Evolutionary conservation across 1,140 invertebrate genomes (phyloP), one percentile per base, ranked within the genome.

Genomic region (Anastatus disparis): DNA sequence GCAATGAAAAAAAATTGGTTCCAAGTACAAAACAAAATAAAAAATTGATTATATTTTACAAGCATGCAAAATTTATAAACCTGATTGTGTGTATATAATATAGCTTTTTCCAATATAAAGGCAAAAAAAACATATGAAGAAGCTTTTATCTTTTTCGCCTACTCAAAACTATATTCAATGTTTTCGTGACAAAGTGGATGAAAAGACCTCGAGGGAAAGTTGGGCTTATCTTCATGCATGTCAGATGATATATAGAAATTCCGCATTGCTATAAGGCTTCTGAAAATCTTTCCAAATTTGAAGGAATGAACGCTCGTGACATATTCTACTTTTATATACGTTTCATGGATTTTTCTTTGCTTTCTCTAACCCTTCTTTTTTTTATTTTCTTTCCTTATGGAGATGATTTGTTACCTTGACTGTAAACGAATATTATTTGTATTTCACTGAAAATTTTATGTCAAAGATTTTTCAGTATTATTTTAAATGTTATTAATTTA

Each of bases 121-220:
- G n/a, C n/a, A n/a, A n/a, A n/a, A n/a, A n/a, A n/a, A n/a, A n/a
- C n/a, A n/a, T n/a, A n/a, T n/a, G n/a, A n/a, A n/a, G n/a, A n/a
- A n/a, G n/a, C n/a, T 44, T 50, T 70, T 29, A 15, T 27, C 20
- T 20, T 58, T 64, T 48, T 15, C 24, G 35, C 31, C 20, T 8
- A 58, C 42, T 66, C 59, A 72, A 71, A 76, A 76, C 55, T 48
- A 50, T 56, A 73, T 75, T 72, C 64, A 52, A 44, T 69, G 63
- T 74, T 77, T 73, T 50, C 48, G 22, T 42, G 70, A 77, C 38
- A 72, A 72, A 73, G 66, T 61, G 65, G 50, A 72, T 62, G 56
- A 70, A 63, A 71, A 59, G 24, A 65, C 53, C 44, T 40, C 31
- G 62, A 52, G 66, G 55, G 44, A 66, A 66, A 66, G 55, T 71